Base-by-base conservation (phyloP, 2,113 vertebrate species). In the Gallinago undulata region DNA sequence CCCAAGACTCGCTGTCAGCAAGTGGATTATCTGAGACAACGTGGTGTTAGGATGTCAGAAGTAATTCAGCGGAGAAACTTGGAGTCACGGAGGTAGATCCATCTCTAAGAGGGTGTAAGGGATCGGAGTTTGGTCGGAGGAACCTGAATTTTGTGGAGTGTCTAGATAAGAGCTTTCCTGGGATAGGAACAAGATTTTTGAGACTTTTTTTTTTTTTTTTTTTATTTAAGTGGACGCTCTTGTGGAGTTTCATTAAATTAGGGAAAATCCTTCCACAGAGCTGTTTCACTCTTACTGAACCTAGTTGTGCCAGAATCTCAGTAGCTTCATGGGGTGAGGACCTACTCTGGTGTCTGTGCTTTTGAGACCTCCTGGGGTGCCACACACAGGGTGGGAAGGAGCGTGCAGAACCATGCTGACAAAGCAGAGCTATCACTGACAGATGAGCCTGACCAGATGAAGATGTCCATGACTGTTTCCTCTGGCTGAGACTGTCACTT, bases 311-410 rank as follows among this genome's bases (percentile, higher is more conserved):
- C 9, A 68, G 72, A 83, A 63, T 45, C 57, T 43, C 23, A 39
- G 28, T 30, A 66, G 39, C 27, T 64, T 28, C 0, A 0, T 48
- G 51, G 35, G 7, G 3, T 68, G 33, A 78, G 39, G 12, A 75
- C 18, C 27, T 16, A 55, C 7, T 8, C 31, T 39, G 33, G 13
- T 51, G 5, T 43, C 37, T 33, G 21, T 79, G 18, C 33, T 59
- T 59, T 50, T 37, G 56, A 83, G 21, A 6, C 43, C 17, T 73
- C n/a, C 50, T 77, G 28, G 24, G 13, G 6, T 84, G 13, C 5
- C 6, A 3, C 25, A 16, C 0, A 0, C 2, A 1, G 37, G 10
- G 8, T 43, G 9, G 37, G 37, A 35, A n/a, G 57, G 60, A 74
- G 10, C 2, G 2, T 37, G 72, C 19, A 50, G 45, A 73, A 19